Evolutionary conservation across 2,113 vertebrate genomes (phyloP), one percentile per base, ranked within the genome.

Genomic region (Macrotus californicus): DNA sequence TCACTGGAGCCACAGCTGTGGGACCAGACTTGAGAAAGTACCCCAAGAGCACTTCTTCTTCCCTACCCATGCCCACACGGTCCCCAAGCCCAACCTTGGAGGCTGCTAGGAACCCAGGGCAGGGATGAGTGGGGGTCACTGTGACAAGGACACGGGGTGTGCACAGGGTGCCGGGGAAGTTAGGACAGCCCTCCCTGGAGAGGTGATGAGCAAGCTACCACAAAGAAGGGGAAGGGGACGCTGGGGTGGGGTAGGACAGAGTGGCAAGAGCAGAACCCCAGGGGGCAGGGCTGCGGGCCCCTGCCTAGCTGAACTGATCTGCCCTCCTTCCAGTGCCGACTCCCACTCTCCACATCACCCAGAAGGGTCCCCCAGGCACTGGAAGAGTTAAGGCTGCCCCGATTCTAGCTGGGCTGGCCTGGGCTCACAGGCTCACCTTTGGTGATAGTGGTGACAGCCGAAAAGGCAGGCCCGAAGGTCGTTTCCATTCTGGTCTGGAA

Each of bases 401-500:
- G 64, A 34, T 48, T 41, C 18, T 12, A 18, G 56, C 52, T 14
- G 7, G 43, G 12, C 39, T 36, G 67, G 80, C 59, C 43, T 39
- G 5, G 26, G 41, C 16, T 73, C 29, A 70, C 0, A 26, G 34
- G 87, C 98, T 98, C 95, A 99, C 99, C 98, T 99, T 99, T 99
- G 29, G 99, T 98, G 98, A 99, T 99, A 94, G 99, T 98, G 2
- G 99, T 98, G 87, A 99, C 99, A 1, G 99, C 97, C 21, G 99
- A 98, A 97, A 99, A 99, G 50, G 99, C 98, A 0, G 99, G 98
- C 43, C 99, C 99, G 67, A 99, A 99, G 41, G 99, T 98, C 13
- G 99, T 98, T 97, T 99, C 99, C 99, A 99, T 99, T 98, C 98
- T 99, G 97, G 98, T 98, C 99, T 99, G 98, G 81, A 97, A 96